Evolutionary conservation across 2,888 invertebrate species (phyloP).

Genomic region (Pandemis cinnamomeana): DNA sequence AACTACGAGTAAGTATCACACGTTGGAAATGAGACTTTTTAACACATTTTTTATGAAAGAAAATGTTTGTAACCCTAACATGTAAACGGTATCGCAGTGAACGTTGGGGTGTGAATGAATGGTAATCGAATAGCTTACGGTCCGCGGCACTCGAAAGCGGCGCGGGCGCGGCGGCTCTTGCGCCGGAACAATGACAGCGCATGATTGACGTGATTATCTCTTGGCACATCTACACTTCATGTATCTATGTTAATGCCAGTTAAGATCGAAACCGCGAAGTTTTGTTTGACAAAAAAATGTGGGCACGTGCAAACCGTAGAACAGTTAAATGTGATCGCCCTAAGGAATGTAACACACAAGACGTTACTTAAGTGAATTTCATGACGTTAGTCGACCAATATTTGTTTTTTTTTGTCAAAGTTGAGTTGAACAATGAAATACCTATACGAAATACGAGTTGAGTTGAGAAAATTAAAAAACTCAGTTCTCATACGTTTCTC

Average conservation of each 20-base stretch:
- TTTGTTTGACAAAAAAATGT: neutral
- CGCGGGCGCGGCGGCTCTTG: slow-evolving; percentile 45
- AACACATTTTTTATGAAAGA: slow-evolving; percentile 3
- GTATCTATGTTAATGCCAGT: slow-evolving; percentile 8
- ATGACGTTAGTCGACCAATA: no score
- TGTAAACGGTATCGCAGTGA: slow-evolving; percentile 7
- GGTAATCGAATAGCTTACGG: slow-evolving; percentile 71
- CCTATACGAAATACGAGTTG: no score
- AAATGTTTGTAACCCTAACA: slow-evolving; percentile 2
- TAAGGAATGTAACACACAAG: neutral
- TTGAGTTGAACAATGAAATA: no score
- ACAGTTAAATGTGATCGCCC: neutral
- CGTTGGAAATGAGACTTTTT: slow-evolving; percentile 6
- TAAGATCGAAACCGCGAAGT: neutral
- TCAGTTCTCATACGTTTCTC: no score
- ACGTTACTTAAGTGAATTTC: no score
- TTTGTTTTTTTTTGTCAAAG: no score
- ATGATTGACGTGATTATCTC: slow-evolving; percentile 41
- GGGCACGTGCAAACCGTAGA: neutral
- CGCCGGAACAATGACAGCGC: slow-evolving; percentile 23
- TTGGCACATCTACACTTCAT: slow-evolving; percentile 26
- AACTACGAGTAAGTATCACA: neutral
- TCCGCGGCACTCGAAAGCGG: slow-evolving; percentile 59
- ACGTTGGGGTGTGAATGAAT: slow-evolving; percentile 57
- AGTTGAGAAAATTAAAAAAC: no score